A percentile compares a stretch with the other conserved stretches of the same genome.
Conservation (phyloP, 2,797 vertebrate species). For the Gadopsis marmoratus region DNA sequence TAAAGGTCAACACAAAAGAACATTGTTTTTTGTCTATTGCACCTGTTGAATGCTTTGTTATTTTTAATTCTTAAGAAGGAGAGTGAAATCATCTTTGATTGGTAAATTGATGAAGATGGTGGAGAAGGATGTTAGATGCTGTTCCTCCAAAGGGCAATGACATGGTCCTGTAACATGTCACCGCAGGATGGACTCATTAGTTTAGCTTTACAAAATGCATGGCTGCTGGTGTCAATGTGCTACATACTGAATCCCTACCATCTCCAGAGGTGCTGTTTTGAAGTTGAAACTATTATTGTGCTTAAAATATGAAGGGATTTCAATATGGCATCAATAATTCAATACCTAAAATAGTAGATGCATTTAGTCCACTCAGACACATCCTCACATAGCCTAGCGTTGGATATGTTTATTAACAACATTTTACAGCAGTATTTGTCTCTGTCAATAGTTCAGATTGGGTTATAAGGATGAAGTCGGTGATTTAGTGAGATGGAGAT, state of each 20-base stretch:
- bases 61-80: not conserved
- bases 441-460: not conserved
- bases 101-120: not conserved
- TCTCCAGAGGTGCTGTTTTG: not conserved
- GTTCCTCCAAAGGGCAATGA: not conserved
- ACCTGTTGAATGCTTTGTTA: not conserved
- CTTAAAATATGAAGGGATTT: not conserved
- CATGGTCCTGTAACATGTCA: not conserved
- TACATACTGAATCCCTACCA: too few relatives aligned
- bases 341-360: not conserved
- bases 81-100: not conserved
- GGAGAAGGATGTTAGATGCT: not conserved
- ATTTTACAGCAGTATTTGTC: not conserved
- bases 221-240: too few relatives aligned
- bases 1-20: constrained; percentile 21
- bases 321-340: not conserved
- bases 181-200: not conserved
- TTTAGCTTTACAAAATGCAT: not conserved
- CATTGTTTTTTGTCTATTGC: not conserved
- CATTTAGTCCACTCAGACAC: too few relatives aligned
- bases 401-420: too few relatives aligned
- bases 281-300: not conserved
- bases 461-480: not conserved
- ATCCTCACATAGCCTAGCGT: too few relatives aligned
- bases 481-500: not conserved